A percentile compares a stretch with the other conserved stretches of the same genome.
Evolutionary conservation across 2,113 vertebrate genomes (phyloP).

Genomic region (Perognathus longimembris): DNA sequence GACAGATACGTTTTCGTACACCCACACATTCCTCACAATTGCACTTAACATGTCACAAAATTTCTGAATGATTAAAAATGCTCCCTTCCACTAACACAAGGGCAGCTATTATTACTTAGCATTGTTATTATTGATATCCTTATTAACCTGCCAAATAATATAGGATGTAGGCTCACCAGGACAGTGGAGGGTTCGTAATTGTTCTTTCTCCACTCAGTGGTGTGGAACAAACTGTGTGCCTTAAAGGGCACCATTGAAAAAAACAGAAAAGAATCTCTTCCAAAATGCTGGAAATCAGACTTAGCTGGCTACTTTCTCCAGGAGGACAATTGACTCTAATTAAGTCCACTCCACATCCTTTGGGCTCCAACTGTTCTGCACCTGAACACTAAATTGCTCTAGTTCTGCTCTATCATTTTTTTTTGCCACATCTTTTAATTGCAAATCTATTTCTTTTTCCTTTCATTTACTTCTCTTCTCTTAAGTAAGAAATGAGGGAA

Average conservation of each 20-base stretch:
- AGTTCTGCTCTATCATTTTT: conserved; percentile 30
- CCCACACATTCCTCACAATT: conserved; percentile 88
- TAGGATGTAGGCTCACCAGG: not conserved
- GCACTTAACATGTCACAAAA: conserved; percentile 88
- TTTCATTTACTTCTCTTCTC: conserved; percentile 81
- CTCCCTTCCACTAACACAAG: conserved; percentile 76
- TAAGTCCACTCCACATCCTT: conserved; percentile 60
- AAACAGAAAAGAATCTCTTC: conserved; percentile 34
- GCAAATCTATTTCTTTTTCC: conserved; percentile 64
- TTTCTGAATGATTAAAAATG: conserved; percentile 78
- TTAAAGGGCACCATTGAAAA: conserved; percentile 20
- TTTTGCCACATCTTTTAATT: conserved; percentile 64
- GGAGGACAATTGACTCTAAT: conserved; percentile 68
- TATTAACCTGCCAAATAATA: conserved; percentile 63
- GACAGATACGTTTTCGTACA: conserved; percentile 83
- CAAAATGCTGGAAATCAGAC: conserved; percentile 40
- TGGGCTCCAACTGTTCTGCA: conserved; percentile 35
- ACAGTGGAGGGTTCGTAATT: conserved; percentile 14
- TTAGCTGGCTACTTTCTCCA: conserved; percentile 39
- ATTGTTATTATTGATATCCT: conserved; percentile 66
- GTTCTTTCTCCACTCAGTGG: conserved; percentile 33
- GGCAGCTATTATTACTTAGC: conserved; percentile 75
- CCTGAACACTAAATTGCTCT: conserved; percentile 69
- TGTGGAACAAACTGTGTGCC: not conserved
- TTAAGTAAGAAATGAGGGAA: conserved; percentile 68